Percentiles rank a stretch among this genome's conserved stretches.
Conservation (phyloP, 2,888 invertebrate genomes). For the Balanococcus diminutus region DNA sequence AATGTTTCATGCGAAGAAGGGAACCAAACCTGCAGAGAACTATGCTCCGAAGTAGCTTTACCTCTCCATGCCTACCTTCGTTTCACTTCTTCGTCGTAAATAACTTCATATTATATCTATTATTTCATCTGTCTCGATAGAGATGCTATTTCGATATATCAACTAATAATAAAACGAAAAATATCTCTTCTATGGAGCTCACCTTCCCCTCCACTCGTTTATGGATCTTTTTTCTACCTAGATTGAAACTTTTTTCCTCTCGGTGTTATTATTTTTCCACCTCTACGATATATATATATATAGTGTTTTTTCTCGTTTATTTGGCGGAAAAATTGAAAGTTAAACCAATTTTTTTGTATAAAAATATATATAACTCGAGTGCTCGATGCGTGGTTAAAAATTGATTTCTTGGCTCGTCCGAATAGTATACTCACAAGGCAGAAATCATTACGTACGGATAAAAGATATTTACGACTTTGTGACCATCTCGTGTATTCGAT, state of each 20-base stretch:
- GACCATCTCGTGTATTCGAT: background rate
- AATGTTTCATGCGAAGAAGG: slow-evolving; percentile 6
- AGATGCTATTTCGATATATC: slow-evolving; percentile 43
- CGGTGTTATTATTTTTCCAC: background rate
- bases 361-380: background rate
- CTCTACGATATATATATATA: background rate
- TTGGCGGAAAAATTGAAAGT: slow-evolving; percentile 6
- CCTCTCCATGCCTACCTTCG: background rate
- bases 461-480: background rate
- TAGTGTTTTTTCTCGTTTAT: background rate
- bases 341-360: slow-evolving; percentile 3
- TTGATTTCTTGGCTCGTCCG: background rate
- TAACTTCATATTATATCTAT: slow-evolving; percentile 49
- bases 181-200: background rate
- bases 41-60: background rate
- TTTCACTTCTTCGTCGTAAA: slow-evolving; percentile 4
- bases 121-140: slow-evolving; percentile 40
- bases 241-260: background rate
- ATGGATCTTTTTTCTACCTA: background rate
- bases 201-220: background rate
- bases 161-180: slow-evolving; percentile 45
- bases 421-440: background rate
- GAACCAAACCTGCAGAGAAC: too few species aligned
- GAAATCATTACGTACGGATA: background rate
- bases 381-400: background rate